Evolutionary conservation across 2,888 invertebrate species (phyloP).

Genomic region (Watsonalla binaria): DNA sequence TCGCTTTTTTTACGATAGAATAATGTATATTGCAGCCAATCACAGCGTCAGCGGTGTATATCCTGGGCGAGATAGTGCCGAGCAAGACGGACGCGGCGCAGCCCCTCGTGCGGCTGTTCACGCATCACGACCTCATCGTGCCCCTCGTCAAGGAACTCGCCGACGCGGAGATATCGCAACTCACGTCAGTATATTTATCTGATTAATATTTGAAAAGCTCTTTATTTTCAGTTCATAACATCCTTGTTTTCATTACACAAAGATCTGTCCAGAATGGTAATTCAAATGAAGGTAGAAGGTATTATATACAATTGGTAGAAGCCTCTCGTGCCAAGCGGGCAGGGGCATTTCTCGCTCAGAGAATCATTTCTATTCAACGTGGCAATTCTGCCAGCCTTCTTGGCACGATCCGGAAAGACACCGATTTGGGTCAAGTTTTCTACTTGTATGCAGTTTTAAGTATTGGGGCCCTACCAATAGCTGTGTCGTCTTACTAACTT

Average conservation of each 20-base stretch:
- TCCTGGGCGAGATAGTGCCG: slow-evolving; percentile 91
- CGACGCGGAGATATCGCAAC: slow-evolving; percentile 92
- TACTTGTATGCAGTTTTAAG: neutral
- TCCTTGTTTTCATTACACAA: no score
- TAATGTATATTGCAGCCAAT: slow-evolving; percentile 79
- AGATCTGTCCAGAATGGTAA: no score
- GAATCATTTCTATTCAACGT: no score
- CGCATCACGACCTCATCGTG: slow-evolving; percentile 91
- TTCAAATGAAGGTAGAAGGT: no score
- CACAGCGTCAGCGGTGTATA: slow-evolving; percentile 88
- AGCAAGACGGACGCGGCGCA: slow-evolving; percentile 94
- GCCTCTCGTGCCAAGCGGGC: no score
- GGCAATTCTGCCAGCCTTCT: neutral
- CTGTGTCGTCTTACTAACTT: no score
- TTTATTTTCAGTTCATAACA: neutral
- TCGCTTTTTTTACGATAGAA: no score
- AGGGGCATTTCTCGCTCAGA: no score
- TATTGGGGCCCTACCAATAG: no score
- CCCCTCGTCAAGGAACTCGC: slow-evolving; percentile 90
- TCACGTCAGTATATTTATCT: slow-evolving; percentile 82
- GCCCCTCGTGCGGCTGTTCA: slow-evolving; percentile 91
- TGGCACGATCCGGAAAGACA: neutral
- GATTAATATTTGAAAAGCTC: neutral
- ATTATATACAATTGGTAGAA: no score
- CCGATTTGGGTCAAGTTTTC: no score